Base-by-base conservation (phyloP, 2,797 vertebrate genomes). In the Syngnathus acus region DNA sequence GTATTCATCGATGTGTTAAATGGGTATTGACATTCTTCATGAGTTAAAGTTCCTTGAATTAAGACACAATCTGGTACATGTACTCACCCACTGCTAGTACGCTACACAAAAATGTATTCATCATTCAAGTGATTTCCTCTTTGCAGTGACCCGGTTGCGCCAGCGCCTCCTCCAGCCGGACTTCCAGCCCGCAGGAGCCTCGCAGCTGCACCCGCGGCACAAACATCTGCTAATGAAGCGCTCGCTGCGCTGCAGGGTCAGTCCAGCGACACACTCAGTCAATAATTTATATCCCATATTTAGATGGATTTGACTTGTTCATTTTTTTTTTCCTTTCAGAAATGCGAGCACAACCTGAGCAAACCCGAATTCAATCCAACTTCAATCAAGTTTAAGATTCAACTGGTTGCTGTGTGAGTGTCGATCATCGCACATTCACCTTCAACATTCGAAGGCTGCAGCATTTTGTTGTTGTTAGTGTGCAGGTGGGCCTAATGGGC, bases 371-470 rank as follows among this genome's bases (percentile, higher is more conserved):
- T 99, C 85, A 99, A 99, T 85, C 97, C 97, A 51, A 99, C 97
- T 23, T 99, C 97, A 69, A 99, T 99, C 84, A 99, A 98, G 91
- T 99, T 99, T 87, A 99, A 99, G 92, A 99, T 99, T 72, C 97
- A 99, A 76, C 89, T 99, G 80, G 97, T 98, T 82, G 97, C 97
- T 79, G 92, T 99, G 97, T 99, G 85, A 98, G 96, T 98, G 88
- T 76, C 17, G 9, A 32, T 42, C 59, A 14, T 68, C 42, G n/a
- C 16, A 66, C 7, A 19, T 10, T 4, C 19, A n/a, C 38, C 21
- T 39, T 39, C 37, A 39, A 38, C 17, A 14, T 61, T 32, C 32
- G 32, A 32, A 32, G 32, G 32, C 32, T 32, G 4, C 4, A 4
- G 11, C 39, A 61, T 17, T 16, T 26, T 37, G 0, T 43, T 1